Conservation (phyloP, 2,113 vertebrate genomes). For the Bubalus kerabau region DNA sequence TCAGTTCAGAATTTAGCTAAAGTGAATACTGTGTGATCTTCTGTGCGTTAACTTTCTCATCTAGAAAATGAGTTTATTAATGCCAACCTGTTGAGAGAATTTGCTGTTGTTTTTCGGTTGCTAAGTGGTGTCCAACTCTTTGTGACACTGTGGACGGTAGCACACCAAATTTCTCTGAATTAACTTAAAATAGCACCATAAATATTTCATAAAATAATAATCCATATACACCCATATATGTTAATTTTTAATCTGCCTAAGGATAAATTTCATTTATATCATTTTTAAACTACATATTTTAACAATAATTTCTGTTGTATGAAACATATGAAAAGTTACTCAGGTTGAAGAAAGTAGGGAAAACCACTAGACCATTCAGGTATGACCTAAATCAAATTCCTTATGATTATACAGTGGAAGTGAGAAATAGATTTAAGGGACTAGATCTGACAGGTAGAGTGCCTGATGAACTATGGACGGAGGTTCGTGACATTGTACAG, state of each 20-base stretch:
- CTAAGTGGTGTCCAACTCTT: not conserved
- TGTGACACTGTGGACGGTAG: not conserved
- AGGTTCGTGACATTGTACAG: too few relatives aligned
- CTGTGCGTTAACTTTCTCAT: not conserved
- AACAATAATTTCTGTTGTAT: not conserved
- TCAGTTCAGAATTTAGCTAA: not conserved
- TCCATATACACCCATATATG: not conserved
- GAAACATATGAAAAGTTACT: not conserved
- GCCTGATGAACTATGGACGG: too few relatives aligned
- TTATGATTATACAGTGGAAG: too few relatives aligned
- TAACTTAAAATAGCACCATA: not conserved
- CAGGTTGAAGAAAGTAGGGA: not conserved
- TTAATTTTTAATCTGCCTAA: not conserved
- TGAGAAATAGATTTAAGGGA: too few relatives aligned
- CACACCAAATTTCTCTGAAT: not conserved
- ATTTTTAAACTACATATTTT: not conserved
- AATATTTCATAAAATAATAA: not conserved
- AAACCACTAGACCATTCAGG: too few relatives aligned
- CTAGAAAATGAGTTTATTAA: not conserved
- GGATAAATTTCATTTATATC: not conserved
- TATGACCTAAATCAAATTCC: too few relatives aligned
- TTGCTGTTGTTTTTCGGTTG: not conserved
- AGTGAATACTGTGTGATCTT: not conserved
- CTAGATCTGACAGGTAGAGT: too few relatives aligned
- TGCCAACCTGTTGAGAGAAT: not conserved